Percentiles rank a stretch among this genome's conserved stretches.
These are phyloP conservation scores for Nasua narica DNA, from an alignment of 2,797 vertebrate species.

Conservation along the genomic window DNA sequence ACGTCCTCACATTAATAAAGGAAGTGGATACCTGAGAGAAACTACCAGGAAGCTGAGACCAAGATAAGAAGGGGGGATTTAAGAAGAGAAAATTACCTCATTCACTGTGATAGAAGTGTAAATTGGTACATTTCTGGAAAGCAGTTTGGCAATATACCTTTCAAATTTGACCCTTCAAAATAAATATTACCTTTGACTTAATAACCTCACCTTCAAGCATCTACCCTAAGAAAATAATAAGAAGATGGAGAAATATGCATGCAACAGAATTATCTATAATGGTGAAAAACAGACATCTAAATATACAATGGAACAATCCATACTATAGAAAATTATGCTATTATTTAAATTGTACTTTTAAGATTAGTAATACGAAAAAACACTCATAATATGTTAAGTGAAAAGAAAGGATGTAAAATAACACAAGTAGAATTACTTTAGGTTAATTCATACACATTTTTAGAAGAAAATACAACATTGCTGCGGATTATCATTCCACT, in stretches of 20 bases:
- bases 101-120: background rate
- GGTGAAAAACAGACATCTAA: constrained; percentile 1
- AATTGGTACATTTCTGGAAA: constrained; percentile 13
- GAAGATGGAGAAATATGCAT: background rate
- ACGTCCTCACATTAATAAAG: background rate
- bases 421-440: background rate
- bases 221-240: background rate
- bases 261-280: constrained; percentile 1
- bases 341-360: background rate
- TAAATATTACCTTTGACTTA: background rate
- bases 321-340: background rate
- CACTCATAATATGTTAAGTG: background rate
- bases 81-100: constrained; percentile 17
- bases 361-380: background rate
- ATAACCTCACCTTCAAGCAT: background rate
- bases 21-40: background rate
- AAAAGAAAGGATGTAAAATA: background rate
- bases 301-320: background rate
- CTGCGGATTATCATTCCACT: background rate
- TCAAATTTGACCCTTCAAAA: constrained; percentile 55
- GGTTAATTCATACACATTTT: background rate
- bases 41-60: background rate
- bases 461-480: constrained; percentile 11
- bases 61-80: background rate
- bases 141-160: background rate